phyloP scores from a whole-genome alignment of 1,140 invertebrate species.

The Trichomalopsis sarcophagae region DNA sequence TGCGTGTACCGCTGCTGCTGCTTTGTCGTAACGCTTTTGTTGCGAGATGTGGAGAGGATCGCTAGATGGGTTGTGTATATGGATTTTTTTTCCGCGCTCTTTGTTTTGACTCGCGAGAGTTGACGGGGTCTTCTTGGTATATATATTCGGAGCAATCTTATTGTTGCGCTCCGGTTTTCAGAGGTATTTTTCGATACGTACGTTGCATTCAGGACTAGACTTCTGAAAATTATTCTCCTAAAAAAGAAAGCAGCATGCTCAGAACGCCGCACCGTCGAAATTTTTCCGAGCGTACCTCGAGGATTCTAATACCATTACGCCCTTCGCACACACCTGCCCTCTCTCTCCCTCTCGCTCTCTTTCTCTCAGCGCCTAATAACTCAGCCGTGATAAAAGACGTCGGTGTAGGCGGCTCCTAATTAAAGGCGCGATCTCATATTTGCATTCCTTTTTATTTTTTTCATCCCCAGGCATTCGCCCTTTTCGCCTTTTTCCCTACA shows the following conservation, averaged over 20 bases:
- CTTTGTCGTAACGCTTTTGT: neutral
- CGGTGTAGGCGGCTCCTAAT: neutral
- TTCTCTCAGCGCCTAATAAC: neutral
- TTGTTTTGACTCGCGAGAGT: neutral
- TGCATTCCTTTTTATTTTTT: conserved; percentile 28
- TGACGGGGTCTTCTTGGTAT: neutral
- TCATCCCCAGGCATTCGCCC: too few species aligned
- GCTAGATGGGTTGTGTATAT: too few species aligned
- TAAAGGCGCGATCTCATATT: conserved; percentile 3
- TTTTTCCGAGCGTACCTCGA: neutral
- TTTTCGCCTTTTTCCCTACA: neutral
- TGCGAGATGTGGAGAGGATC: neutral
- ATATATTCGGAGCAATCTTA: neutral
- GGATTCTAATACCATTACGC: neutral
- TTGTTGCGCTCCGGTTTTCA: neutral
- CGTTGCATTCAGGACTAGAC: too few species aligned
- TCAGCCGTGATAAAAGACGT: neutral
- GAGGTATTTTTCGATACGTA: too few species aligned
- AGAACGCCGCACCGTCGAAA: neutral
- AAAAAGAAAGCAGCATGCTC: neutral
- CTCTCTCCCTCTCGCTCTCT: neutral
- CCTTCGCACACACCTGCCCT: neutral
- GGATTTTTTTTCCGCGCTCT: conserved; percentile 16
- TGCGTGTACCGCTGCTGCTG: neutral
- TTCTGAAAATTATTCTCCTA: neutral